phyloP scores from a whole-genome alignment of 2,113 vertebrate species.

The Ctenomys sociabilis region DNA sequence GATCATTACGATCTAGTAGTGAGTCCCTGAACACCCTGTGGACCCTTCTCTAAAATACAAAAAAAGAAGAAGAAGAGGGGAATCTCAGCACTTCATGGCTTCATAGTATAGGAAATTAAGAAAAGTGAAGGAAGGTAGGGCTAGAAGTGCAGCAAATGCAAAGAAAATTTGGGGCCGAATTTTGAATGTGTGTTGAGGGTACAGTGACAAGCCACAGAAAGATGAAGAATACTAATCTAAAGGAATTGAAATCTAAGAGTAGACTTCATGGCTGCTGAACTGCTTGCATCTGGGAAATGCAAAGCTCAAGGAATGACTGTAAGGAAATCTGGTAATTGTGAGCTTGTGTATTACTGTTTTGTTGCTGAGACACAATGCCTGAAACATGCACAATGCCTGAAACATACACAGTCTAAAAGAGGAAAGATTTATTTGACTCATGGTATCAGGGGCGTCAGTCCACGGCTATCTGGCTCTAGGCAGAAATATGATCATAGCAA shows the following conservation, averaged over 20 bases:
- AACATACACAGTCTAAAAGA: not conserved
- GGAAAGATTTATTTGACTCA: not conserved
- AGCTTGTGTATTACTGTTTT: not conserved
- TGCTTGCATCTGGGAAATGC: not conserved
- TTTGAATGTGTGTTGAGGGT: not conserved
- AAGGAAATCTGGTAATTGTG: conserved; percentile 13
- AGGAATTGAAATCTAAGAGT: not conserved
- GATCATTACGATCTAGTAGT: too few relatives aligned
- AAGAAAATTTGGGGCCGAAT: not conserved
- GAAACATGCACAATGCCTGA: not conserved
- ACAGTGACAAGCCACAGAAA: not conserved
- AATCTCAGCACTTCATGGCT: not conserved
- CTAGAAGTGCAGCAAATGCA: not conserved
- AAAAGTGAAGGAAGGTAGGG: not conserved
- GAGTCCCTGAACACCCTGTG: too few relatives aligned
- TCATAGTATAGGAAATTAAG: conserved; percentile 4
- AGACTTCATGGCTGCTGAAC: not conserved
- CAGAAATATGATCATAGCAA: not conserved
- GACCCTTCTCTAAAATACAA: too few relatives aligned
- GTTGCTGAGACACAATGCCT: not conserved
- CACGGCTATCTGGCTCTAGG: not conserved
- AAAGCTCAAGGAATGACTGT: not conserved
- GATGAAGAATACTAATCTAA: not conserved
- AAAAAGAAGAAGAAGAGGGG: not conserved
- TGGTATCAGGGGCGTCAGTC: not conserved